Percentiles rank a stretch among this genome's conserved stretches.
These are phyloP conservation scores for Drosophila aldrichi DNA, from an alignment of 2,888 invertebrate species.

Conservation along the genomic window DNA sequence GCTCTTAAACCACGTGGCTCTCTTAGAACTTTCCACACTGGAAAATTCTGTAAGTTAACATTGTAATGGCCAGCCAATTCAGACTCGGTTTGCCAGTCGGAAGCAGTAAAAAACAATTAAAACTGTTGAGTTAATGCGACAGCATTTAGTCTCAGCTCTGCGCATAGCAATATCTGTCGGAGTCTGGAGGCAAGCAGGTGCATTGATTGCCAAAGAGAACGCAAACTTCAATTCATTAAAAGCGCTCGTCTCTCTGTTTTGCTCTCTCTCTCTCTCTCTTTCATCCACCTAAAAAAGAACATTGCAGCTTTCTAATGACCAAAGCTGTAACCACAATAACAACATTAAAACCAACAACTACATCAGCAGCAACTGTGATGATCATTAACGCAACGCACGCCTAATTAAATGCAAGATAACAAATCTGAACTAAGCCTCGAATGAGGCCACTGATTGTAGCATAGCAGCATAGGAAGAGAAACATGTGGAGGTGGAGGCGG, in stretches of 20 bases:
- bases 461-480: neutral
- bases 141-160: conserved; percentile 39
- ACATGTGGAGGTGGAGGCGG: neutral
- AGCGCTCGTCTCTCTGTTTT: neutral
- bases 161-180: conserved; percentile 37
- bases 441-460: conserved; percentile 66
- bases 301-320: conserved; percentile 73
- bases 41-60: conserved; percentile 33
- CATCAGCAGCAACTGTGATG: conserved; percentile 26
- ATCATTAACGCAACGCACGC: conserved; percentile 66
- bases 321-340: conserved; percentile 47
- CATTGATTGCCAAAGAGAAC: conserved; percentile 47
- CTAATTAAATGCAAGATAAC: conserved; percentile 67
- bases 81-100: conserved; percentile 36
- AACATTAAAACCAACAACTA: conserved; percentile 20
- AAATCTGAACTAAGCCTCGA: conserved; percentile 47
- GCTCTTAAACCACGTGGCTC: conserved; percentile 39
- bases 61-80: neutral
- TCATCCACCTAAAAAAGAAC: conserved; percentile 29
- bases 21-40: conserved; percentile 33
- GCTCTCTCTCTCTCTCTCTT: conserved; percentile 12
- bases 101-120: conserved; percentile 71
- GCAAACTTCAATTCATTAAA: conserved; percentile 14
- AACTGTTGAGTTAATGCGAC: conserved; percentile 53
- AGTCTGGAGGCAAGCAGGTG: conserved; percentile 55